These are phyloP conservation scores for Eulithis prunata DNA, from an alignment of 2,888 invertebrate genomes.

Conservation along the genomic window DNA sequence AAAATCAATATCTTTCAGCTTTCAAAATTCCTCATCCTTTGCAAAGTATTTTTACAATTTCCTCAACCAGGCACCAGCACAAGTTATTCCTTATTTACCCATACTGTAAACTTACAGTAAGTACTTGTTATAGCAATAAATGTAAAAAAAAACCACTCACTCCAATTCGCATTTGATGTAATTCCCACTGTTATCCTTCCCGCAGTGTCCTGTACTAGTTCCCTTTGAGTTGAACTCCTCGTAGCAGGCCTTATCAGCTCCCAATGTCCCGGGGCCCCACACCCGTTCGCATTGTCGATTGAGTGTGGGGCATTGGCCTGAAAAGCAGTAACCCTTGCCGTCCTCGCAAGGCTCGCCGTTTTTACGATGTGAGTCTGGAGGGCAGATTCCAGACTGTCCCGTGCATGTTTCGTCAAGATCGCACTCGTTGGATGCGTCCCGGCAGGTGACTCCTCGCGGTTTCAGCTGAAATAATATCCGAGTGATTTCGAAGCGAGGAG, in stretches of 20 bases:
- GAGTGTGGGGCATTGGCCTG: conserved; percentile 95
- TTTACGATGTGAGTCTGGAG: conserved; percentile 94
- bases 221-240: conserved; percentile 98
- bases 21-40: too few species aligned
- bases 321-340: conserved; percentile 93
- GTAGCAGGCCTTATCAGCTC: conserved; percentile 95
- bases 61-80: neutral
- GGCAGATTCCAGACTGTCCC: conserved; percentile 95
- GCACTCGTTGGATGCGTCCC: conserved; percentile 95
- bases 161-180: conserved; percentile 94
- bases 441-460: conserved; percentile 91
- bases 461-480: conserved; percentile 83
- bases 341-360: conserved; percentile 95
- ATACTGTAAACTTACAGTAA: neutral
- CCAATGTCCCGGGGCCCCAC: conserved; percentile 95
- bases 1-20: too few species aligned
- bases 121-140: neutral
- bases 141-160: conserved; percentile 82
- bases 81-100: too few species aligned
- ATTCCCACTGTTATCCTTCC: conserved; percentile 89
- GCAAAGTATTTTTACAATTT: neutral
- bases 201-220: conserved; percentile 97
- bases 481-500: too few species aligned
- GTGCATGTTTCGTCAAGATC: conserved; percentile 98
- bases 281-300: conserved; percentile 95